Evolutionary conservation across 2,113 vertebrate species (phyloP), one percentile per base, ranked within the genome.

Genomic region (Cryptotis parvus): DNA sequence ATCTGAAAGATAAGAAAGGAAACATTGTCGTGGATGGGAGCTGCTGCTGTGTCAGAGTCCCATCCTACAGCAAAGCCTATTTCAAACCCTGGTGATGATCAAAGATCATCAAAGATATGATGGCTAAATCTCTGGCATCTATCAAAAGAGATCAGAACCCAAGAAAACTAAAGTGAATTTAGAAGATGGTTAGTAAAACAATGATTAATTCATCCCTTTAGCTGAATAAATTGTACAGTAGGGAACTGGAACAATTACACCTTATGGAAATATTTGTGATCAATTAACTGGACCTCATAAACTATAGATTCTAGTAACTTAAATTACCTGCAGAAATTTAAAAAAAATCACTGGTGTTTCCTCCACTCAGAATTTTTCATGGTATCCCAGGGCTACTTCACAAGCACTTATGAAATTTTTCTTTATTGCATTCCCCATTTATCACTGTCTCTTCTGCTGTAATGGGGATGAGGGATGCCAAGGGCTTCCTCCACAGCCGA

Each of bases 1-100:
- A 99, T 97, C 96, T 99, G 95, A 97, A 98, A 11, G 99, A 99
- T 89, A 99, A 99, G 97, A 99, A 99, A 93, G 99, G 99, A 94
- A 98, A 99, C 76, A 98, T 99, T 92, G 2, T 98, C 26, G 88
- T 99, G 97, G 98, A 99, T 90, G 98, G 97, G 76, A 98, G 98
- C 96, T 99, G 99, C 96, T 98, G 95, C n/a, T n/a, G n/a, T n/a
- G n/a, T n/a, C n/a, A n/a, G n/a, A n/a, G n/a, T n/a, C n/a, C n/a
- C n/a, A n/a, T n/a, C n/a, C n/a, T n/a, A n/a, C n/a, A n/a, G n/a
- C n/a, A n/a, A n/a, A n/a, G n/a, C n/a, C n/a, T n/a, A n/a, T n/a
- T n/a, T n/a, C n/a, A n/a, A n/a, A n/a, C n/a, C n/a, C n/a, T n/a
- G n/a, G n/a, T n/a, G n/a, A n/a, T n/a, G n/a, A n/a, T n/a, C n/a